Base-by-base conservation (phyloP, 2,113 vertebrate genomes). In the Hyperopisus bebe region DNA sequence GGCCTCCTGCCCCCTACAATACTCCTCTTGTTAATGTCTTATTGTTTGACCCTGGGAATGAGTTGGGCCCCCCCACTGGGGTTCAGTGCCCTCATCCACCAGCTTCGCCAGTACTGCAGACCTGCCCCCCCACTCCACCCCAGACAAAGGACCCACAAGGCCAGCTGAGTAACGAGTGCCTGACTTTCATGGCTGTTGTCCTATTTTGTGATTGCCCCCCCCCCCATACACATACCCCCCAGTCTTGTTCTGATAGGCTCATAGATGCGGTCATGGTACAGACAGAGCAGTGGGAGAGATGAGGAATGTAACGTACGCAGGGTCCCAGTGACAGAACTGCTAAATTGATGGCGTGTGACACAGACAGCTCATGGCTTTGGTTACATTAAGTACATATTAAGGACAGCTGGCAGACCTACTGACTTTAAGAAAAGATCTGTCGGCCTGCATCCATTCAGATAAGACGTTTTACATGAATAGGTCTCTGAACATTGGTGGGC, bases 21-120 rank as follows among this genome's bases (percentile, higher is more conserved):
- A 89, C 46, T 51, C 27, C 89, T 87, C 77, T 89, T 90, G 92
- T 91, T 86, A 15, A 8, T 83, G 82, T 88, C 80, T 92, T 90
- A 91, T 93, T 93, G 91, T 93, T 90, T 90, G 86, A 86, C 24
- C 90, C 62, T 90, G 91, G 88, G 90, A 89, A 90, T 13, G 89
- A 87, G 70, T 47, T 85, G 42, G 58, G 55, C 90, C 89, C 77
- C 85, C 77, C 51, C 88, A 44, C 21, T 62, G 86, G 51, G 86
- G 51, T 42, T 58, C 35, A 55, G 35, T 15, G 62, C n/a, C 51
- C 86, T 24, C 39, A 47, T 19, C 39, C 51, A 58, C 87, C 55
- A 55, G 10, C 58, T 42, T 66, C 19, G 10, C 87, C 87, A 66
- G 39, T 15, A 21, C 24, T 3, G n/a, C 87, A 70, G 17, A 62